Base-by-base conservation (phyloP, 2,797 vertebrate species). In the Sebastolobus alascanus region DNA sequence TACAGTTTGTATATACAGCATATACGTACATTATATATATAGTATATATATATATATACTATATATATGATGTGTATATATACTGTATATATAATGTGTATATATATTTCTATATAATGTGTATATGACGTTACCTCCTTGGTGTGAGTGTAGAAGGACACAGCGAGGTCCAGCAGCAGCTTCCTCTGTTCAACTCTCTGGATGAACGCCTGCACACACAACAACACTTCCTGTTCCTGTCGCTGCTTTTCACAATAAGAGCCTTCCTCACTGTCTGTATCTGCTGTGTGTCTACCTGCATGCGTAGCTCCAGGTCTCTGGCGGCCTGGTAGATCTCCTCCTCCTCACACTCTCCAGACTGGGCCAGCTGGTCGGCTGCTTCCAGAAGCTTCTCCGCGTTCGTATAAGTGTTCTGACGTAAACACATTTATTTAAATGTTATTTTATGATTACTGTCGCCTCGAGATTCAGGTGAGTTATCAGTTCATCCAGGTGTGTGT, bases 71-170 rank as follows among this genome's bases (percentile, higher is more conserved):
- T 50, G 1, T 52, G 18, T 43, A 2, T 43, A 2, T 14, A 43
- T 14, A 14, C 1, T 8, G 9, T 40, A 13, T 13, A 40, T 50
- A 7, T 10, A 11, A 3, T 2, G 7, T 50, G 14, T 56, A 4
- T 27, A 25, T 31, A 8, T 13, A 6, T 10, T 22, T 16, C 9
- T 16, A 50, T 27, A n/a, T 18, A 33, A 14, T 56, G 73, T 55
- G 12, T 52, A 18, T 46, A 0, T 46, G 43, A 5, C 6, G 10
- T 79, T 96, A 99, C 98, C 97, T 99, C 98, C 93, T 99, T 99
- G 75, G 97, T 99, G 95, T 99, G 98, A 14, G 97, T 99, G 93
- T 99, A 98, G 95, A 99, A 99, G 63, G 98, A 99, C 89, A 99
- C 98, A 0, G 98, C 98, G 87, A 99, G 97, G 90, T 99, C 98